These are phyloP conservation scores for Channa argus DNA, from an alignment of 2,113 vertebrate genomes.

Conservation along the genomic window DNA sequence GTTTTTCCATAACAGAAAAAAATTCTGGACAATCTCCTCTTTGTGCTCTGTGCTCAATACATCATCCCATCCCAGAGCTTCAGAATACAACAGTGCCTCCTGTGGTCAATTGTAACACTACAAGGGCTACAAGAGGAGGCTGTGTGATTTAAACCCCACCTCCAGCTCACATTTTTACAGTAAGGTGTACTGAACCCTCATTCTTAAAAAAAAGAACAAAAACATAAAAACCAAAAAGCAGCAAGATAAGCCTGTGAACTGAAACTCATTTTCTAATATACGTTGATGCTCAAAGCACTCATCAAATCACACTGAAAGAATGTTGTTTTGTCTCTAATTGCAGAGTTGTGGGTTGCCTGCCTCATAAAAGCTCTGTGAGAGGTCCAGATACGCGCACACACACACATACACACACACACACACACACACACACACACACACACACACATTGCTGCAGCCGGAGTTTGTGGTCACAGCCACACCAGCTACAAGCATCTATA, in stretches of 20 bases:
- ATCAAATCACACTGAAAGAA: constrained; percentile 61
- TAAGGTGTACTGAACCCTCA: neutral
- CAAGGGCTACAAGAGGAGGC: neutral
- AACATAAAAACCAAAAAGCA: constrained; percentile 6
- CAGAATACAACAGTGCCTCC: constrained; percentile 77
- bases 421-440: constrained; percentile 22
- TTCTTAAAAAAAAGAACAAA: constrained; percentile 6
- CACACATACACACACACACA: constrained; percentile 1
- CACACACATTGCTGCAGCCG: constrained; percentile 25
- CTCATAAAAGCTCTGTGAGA: constrained; percentile 50
- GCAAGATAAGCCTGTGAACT: constrained; percentile 1
- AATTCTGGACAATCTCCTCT: constrained; percentile 60
- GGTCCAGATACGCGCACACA: constrained; percentile 14
- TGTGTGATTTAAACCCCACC: neutral
- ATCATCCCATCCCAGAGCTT: constrained; percentile 27
- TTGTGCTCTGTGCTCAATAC: constrained; percentile 58
- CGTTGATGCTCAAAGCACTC: constrained; percentile 47
- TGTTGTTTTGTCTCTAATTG: constrained; percentile 70
- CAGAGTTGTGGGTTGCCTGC: constrained; percentile 64
- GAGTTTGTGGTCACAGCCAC: constrained; percentile 70
- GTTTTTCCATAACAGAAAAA: constrained; percentile 62
- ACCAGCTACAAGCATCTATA: constrained; percentile 69
- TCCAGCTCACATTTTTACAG: constrained; percentile 23
- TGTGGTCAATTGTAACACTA: constrained; percentile 56
- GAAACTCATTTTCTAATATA: constrained; percentile 34